Evolutionary conservation across 2,888 invertebrate genomes (phyloP).

Genomic region (Phyto melanocephala): DNA sequence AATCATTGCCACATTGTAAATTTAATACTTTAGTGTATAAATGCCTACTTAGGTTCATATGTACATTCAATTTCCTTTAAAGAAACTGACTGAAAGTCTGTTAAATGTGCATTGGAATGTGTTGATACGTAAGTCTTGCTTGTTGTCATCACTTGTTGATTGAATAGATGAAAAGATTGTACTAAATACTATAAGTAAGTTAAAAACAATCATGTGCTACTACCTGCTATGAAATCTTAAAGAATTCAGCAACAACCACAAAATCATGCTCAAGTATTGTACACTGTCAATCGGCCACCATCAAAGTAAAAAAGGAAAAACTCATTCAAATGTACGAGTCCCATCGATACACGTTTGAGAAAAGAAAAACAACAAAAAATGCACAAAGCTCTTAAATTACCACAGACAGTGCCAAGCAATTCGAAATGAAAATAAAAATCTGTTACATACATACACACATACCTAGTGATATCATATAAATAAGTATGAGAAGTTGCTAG

Average conservation of each 20-base stretch:
- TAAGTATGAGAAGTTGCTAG: slow-evolving; percentile 35
- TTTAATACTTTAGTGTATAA: too few species aligned
- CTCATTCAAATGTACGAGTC: slow-evolving; percentile 34
- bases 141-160: slow-evolving; percentile 43
- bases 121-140: too few species aligned
- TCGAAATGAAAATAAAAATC: slow-evolving; percentile 14
- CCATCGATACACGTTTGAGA: slow-evolving; percentile 26
- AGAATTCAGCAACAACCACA: slow-evolving; percentile 1
- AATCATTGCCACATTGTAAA: too few species aligned
- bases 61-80: too few species aligned
- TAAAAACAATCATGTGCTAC: too few species aligned
- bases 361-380: slow-evolving; percentile 5
- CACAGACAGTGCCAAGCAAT: slow-evolving; percentile 51
- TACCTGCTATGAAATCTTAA: too few species aligned
- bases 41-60: too few species aligned
- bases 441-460: not conserved
- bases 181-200: too few species aligned
- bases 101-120: too few species aligned
- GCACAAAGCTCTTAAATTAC: slow-evolving; percentile 49
- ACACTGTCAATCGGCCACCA: slow-evolving; percentile 29
- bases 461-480: not conserved
- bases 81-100: too few species aligned
- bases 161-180: slow-evolving; percentile 9
- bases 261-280: slow-evolving; percentile 23
- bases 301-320: slow-evolving; percentile 39